Percentiles rank a stretch among this genome's conserved stretches.
Conservation (phyloP, 2,888 invertebrate species). For the Agonum fuliginosum region DNA sequence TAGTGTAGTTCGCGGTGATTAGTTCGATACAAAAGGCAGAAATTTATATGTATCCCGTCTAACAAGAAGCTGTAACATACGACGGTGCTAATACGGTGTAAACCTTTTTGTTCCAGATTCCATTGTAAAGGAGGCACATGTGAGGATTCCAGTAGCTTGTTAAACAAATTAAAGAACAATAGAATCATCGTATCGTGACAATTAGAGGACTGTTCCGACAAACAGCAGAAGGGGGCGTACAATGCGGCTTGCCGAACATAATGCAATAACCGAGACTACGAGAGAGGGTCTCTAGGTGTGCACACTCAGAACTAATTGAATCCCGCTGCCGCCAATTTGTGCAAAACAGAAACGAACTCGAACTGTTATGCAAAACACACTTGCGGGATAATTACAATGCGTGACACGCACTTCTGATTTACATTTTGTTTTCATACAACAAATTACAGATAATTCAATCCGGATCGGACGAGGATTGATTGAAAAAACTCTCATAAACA, state of each 20-base stretch:
- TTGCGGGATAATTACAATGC: constrained; percentile 25
- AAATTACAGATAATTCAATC: constrained; percentile 56
- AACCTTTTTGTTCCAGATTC: constrained; percentile 55
- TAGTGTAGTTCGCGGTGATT: not conserved
- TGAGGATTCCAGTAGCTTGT: constrained; percentile 46
- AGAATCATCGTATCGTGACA: constrained; percentile 58
- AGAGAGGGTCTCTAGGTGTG: constrained; percentile 27
- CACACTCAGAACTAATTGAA: constrained; percentile 44
- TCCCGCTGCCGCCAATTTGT: constrained; percentile 47
- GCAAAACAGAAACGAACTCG: constrained; percentile 55
- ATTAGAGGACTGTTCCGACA: constrained; percentile 50
- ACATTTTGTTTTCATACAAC: constrained; percentile 51
- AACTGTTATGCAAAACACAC: constrained; percentile 46
- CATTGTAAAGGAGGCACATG: constrained; percentile 37
- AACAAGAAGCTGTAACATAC: constrained; percentile 6
- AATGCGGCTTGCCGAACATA: constrained; percentile 54
- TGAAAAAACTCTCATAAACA: constrained; percentile 52
- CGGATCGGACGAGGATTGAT: constrained; percentile 46
- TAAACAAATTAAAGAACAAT: constrained; percentile 58
- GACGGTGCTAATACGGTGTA: constrained; percentile 9
- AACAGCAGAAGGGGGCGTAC: constrained; percentile 39
- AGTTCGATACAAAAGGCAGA: constrained; percentile 4
- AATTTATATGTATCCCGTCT: constrained; percentile 13
- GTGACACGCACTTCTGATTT: constrained; percentile 51
- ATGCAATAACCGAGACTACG: constrained; percentile 44